A percentile compares a stretch with the other conserved stretches of the same genome.
These are phyloP conservation scores for Protonibea diacanthus DNA, from an alignment of 2,797 vertebrate genomes.

Conservation along the genomic window DNA sequence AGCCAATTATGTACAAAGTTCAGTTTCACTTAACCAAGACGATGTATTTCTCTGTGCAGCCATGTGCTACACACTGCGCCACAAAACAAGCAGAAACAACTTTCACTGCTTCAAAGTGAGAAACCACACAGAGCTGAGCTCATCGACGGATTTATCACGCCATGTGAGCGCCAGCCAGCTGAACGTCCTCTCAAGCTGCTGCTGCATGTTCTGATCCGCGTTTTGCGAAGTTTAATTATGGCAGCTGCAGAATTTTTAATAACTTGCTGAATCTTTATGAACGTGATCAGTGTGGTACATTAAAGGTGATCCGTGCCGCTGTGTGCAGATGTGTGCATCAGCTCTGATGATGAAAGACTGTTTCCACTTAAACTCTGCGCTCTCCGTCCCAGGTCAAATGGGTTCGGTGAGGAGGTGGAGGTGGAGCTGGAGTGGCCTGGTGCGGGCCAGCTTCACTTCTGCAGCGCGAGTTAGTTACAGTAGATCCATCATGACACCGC, in stretches of 20 bases:
- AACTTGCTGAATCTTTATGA: not conserved
- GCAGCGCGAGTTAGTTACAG: constrained; percentile 54
- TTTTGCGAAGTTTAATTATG: constrained; percentile 18
- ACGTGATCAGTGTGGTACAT: not conserved
- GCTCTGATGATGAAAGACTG: constrained; percentile 78
- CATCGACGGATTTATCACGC: constrained; percentile 51
- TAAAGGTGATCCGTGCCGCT: constrained; percentile 46
- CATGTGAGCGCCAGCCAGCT: constrained; percentile 18
- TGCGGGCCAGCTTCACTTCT: constrained; percentile 63
- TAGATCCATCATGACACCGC: constrained; percentile 36
- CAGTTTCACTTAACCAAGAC: constrained; percentile 81
- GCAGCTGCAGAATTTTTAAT: not conserved
- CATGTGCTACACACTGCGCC: constrained; percentile 71
- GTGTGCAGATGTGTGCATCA: constrained; percentile 69
- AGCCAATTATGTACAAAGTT: constrained; percentile 85
- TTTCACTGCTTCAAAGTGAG: constrained; percentile 63
- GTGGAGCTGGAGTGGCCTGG: constrained; percentile 70
- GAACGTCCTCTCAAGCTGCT: too few species aligned
- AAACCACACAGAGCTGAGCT: constrained; percentile 56
- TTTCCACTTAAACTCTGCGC: constrained; percentile 80
- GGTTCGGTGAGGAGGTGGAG: too few species aligned
- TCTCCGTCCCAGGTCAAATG: constrained; percentile 79
- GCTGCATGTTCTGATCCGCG: constrained; percentile 22
- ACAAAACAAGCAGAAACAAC: constrained; percentile 67
- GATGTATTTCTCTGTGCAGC: constrained; percentile 69